These are phyloP conservation scores for Solen grandis DNA, from an alignment of 1,140 invertebrate species.

Conservation along the genomic window DNA sequence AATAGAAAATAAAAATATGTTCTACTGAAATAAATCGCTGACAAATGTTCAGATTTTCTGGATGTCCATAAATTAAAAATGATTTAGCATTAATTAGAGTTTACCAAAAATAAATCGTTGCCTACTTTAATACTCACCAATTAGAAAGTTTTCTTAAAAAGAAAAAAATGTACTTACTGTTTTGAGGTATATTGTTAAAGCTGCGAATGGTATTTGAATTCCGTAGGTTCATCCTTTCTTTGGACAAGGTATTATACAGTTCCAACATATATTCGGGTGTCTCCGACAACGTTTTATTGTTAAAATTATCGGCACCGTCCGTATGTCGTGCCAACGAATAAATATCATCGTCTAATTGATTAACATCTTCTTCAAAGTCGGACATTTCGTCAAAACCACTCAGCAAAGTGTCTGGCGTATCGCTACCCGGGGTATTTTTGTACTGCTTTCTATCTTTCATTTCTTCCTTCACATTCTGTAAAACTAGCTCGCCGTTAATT, in stretches of 20 bases:
- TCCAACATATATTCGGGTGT: slow-evolving; percentile 50
- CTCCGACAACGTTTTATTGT: neutral
- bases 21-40: no score
- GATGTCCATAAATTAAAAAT: no score
- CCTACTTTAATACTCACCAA: no score
- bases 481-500: neutral
- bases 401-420: neutral
- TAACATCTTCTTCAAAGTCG: neutral
- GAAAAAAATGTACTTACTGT: slow-evolving; percentile 29
- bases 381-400: neutral
- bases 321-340: neutral
- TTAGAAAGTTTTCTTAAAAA: no score
- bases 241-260: slow-evolving; percentile 38
- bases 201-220: slow-evolving; percentile 33
- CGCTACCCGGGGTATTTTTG: neutral
- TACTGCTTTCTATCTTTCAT: neutral
- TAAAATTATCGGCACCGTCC: neutral
- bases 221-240: neutral
- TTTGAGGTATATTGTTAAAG: slow-evolving; percentile 29
- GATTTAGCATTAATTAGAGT: no score
- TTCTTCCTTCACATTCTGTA: neutral
- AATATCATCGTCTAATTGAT: neutral
- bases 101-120: no score
- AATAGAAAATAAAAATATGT: no score
- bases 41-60: no score